Percentiles rank a stretch among this genome's conserved stretches.
Conservation (phyloP, 2,113 vertebrate species). For the Ciconia boyciana region DNA sequence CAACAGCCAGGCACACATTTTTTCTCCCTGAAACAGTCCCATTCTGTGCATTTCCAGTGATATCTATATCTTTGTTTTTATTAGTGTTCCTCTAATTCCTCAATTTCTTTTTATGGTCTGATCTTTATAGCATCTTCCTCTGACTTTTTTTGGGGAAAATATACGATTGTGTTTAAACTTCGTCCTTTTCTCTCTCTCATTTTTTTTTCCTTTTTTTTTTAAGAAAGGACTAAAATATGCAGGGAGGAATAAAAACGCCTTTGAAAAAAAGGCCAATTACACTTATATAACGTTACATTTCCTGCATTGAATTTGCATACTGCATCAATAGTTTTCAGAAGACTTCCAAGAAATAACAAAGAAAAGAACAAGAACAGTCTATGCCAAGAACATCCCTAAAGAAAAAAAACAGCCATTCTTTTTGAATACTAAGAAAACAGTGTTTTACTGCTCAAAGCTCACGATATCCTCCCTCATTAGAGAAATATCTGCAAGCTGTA, state of each 20-base stretch:
- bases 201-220: neutral
- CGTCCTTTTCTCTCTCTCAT: neutral
- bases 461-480: conserved; percentile 57
- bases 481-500: conserved; percentile 58
- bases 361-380: conserved; percentile 17
- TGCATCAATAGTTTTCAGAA: conserved; percentile 58
- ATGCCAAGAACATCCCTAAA: conserved; percentile 68
- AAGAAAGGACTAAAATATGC: neutral
- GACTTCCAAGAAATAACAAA: conserved; percentile 62
- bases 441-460: conserved; percentile 59
- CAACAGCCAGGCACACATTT: neutral
- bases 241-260: neutral
- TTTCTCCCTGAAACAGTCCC: neutral
- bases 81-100: neutral
- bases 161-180: neutral
- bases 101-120: neutral
- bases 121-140: neutral
- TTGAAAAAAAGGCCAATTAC: conserved; percentile 47
- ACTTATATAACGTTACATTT: conserved; percentile 23
- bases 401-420: conserved; percentile 56
- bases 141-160: neutral
- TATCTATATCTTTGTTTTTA: neutral
- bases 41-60: neutral
- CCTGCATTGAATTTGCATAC: conserved; percentile 55
- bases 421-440: conserved; percentile 63